Percentiles rank a stretch among this genome's conserved stretches.
These are phyloP conservation scores for Hippolais icterina DNA, from an alignment of 2,113 vertebrate genomes.

Conservation along the genomic window DNA sequence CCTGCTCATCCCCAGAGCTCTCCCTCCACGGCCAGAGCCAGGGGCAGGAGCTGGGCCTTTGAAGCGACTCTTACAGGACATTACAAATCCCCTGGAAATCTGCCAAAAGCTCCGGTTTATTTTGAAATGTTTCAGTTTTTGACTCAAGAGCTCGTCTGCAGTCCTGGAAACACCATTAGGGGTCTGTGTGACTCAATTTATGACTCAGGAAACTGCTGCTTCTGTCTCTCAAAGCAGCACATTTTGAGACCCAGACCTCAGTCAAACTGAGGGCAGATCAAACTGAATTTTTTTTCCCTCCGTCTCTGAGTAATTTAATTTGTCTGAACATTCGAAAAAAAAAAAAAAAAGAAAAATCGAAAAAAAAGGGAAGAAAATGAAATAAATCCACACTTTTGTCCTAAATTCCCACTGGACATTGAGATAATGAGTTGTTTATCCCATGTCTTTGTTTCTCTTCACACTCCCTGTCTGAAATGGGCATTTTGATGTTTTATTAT, in stretches of 20 bases:
- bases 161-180: slow-evolving; percentile 66
- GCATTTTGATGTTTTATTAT: background rate
- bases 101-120: slow-evolving; percentile 10
- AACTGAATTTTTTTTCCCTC: background rate
- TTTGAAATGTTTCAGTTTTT: slow-evolving; percentile 40
- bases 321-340: background rate
- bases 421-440: background rate
- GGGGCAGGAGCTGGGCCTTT: background rate
- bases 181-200: slow-evolving; percentile 71
- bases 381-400: background rate
- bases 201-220: slow-evolving; percentile 67
- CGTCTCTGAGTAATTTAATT: slow-evolving; percentile 2
- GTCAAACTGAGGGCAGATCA: slow-evolving; percentile 50
- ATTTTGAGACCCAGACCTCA: slow-evolving; percentile 31
- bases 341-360: background rate
- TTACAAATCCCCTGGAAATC: slow-evolving; percentile 52
- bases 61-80: slow-evolving; percentile 41
- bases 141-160: slow-evolving; percentile 47
- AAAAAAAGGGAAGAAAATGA: background rate
- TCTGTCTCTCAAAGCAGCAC: slow-evolving; percentile 41
- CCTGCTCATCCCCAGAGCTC: background rate
- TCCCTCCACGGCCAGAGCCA: background rate
- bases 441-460: background rate
- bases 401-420: background rate
- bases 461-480: background rate